Percentiles rank a stretch among this genome's conserved stretches.
These are phyloP conservation scores for Troides helena DNA, from an alignment of 2,888 invertebrate species.

Conservation along the genomic window DNA sequence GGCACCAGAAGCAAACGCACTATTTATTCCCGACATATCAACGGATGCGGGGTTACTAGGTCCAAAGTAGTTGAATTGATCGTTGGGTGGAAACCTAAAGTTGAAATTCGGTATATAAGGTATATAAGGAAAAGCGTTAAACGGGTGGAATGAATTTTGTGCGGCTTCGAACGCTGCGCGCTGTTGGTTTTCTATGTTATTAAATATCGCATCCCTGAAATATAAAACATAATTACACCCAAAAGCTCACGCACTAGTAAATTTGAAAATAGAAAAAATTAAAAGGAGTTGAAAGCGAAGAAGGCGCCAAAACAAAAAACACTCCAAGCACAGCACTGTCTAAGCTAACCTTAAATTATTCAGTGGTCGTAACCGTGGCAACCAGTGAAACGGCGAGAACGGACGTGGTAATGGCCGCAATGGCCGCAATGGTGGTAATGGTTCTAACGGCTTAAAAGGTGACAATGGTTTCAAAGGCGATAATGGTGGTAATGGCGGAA, in stretches of 20 bases:
- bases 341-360: conserved; percentile 11
- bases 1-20: conserved; percentile 77
- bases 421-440: conserved; percentile 15
- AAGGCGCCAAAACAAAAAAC: not conserved
- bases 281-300: conserved; percentile 19
- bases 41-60: conserved; percentile 36
- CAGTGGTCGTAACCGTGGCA: conserved; percentile 16
- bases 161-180: conserved; percentile 62
- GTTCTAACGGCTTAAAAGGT: conserved; percentile 20
- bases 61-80: conserved; percentile 40
- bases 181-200: conserved; percentile 53
- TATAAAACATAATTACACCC: conserved; percentile 32
- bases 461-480: conserved; percentile 21
- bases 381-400: conserved; percentile 20
- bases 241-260: not conserved
- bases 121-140: conserved; percentile 54
- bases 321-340: not conserved
- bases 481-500: conserved; percentile 21
- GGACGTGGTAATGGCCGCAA: conserved; percentile 6
- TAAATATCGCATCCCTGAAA: conserved; percentile 63
- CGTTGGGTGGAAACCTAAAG: conserved; percentile 51
- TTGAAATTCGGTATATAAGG: conserved; percentile 55
- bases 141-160: conserved; percentile 64
- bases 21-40: conserved; percentile 37
- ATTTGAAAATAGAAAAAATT: not conserved